Base-by-base conservation (phyloP, 2,797 vertebrate genomes). In the Sebastes minor region DNA sequence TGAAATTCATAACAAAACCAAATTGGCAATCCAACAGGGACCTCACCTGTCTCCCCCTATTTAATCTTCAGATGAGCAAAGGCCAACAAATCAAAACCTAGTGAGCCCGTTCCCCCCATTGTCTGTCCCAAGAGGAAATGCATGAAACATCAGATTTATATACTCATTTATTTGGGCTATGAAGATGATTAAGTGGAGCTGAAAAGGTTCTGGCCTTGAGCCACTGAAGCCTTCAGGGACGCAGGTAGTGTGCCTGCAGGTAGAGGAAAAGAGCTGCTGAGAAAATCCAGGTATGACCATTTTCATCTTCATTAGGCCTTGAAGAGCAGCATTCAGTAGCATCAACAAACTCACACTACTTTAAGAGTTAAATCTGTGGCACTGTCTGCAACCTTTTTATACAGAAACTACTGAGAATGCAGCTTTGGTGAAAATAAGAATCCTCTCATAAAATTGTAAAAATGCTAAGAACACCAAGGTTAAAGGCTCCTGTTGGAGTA, bases 131-230 rank as follows among this genome's bases (percentile, higher is more conserved):
- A 42, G 82, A 92, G 85, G 84, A 86, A 81, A 80, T 32, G 87
- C 69, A 84, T 72, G 79, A 82, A 86, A 81, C 75, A 79, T 75
- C 77, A 78, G 80, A 92, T 92, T 87, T 85, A 90, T 74, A 68
- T 73, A 60, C 76, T 91, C 65, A 85, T 92, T 93, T 91, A 82
- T 83, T 80, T 81, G 55, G 52, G 80, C 84, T 69, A 73, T 91
- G 86, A 90, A 93, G 79, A 92, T 92, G 90, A 93, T 88, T 78
- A 91, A 91, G 69, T 66, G 75, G 62, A 80, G 79, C 72, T 82
- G 86, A 84, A 86, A 78, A 53, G 76, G 63, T 55, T 64, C 35
- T 81, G 78, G 74, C 89, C 80, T 85, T 16, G 9, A 90, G 86
- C 76, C 70, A 77, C 69, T 25, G 71, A 75, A 76, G 79, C 86